A percentile compares a stretch with the other conserved stretches of the same genome.
These are phyloP conservation scores for Galeopterus variegatus DNA, from an alignment of 2,113 vertebrate genomes.

Conservation along the genomic window DNA sequence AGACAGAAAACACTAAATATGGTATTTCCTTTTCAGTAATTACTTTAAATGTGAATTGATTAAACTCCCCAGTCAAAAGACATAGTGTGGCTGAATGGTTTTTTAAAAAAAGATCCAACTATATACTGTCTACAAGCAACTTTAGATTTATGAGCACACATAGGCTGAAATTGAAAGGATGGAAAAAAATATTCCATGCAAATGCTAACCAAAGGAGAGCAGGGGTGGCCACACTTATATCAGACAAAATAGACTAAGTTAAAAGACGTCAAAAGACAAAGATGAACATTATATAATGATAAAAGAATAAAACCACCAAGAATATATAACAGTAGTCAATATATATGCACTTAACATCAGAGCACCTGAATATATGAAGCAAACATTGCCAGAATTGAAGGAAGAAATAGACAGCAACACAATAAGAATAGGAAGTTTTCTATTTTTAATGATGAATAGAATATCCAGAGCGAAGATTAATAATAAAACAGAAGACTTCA, in stretches of 20 bases:
- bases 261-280: neutral
- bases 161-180: neutral
- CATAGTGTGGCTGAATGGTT: neutral
- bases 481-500: neutral
- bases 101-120: neutral
- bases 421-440: neutral
- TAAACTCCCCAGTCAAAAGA: neutral
- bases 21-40: neutral
- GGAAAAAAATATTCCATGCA: neutral
- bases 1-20: neutral
- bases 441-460: neutral
- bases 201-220: neutral
- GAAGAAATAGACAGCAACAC: neutral
- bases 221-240: neutral
- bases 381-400: neutral
- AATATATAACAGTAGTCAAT: neutral
- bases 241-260: neutral
- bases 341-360: neutral
- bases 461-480: neutral
- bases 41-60: neutral
- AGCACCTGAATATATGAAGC: neutral
- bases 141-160: neutral
- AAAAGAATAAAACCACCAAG: neutral
- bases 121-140: neutral
- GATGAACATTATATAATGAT: neutral